Evolutionary conservation across 2,797 vertebrate species (phyloP).

Genomic region (Rhinoraja longicauda): DNA sequence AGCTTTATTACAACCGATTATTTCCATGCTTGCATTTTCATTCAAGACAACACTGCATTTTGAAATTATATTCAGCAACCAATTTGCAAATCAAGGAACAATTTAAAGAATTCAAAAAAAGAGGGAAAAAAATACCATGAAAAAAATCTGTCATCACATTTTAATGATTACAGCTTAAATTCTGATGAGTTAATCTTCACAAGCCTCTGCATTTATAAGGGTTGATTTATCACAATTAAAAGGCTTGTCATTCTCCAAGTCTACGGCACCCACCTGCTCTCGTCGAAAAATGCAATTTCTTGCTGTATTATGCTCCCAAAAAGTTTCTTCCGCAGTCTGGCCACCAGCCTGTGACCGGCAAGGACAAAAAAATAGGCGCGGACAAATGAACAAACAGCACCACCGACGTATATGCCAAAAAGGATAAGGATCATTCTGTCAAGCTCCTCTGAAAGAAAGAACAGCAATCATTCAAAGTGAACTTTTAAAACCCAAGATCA

Average conservation of each 20-base stretch:
- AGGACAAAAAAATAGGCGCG: conserved; percentile 34
- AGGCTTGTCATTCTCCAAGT: not conserved
- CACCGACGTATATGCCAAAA: conserved; percentile 37
- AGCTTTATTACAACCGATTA: not conserved
- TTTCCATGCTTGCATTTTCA: not conserved
- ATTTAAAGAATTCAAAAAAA: not conserved
- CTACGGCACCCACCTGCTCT: conserved; percentile 36
- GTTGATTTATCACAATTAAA: not conserved
- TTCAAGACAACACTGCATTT: not conserved
- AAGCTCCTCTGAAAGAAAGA: conserved; percentile 34
- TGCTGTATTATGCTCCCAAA: conserved; percentile 31
- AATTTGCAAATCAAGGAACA: not conserved
- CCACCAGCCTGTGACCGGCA: conserved; percentile 38
- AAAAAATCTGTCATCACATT: not conserved
- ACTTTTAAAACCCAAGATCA: not conserved
- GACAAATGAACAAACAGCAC: conserved; percentile 39
- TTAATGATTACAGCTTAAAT: not conserved
- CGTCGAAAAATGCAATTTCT: conserved; percentile 39
- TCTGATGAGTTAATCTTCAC: not conserved
- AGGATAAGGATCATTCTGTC: conserved; percentile 38
- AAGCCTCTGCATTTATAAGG: not conserved
- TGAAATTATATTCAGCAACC: not conserved
- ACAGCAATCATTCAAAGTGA: not conserved
- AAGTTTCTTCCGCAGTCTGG: conserved; percentile 33
- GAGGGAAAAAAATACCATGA: not conserved